A percentile compares a stretch with the other conserved stretches of the same genome.
These are phyloP conservation scores for Callipepla squamata DNA, from an alignment of 2,113 vertebrate genomes.

Conservation along the genomic window DNA sequence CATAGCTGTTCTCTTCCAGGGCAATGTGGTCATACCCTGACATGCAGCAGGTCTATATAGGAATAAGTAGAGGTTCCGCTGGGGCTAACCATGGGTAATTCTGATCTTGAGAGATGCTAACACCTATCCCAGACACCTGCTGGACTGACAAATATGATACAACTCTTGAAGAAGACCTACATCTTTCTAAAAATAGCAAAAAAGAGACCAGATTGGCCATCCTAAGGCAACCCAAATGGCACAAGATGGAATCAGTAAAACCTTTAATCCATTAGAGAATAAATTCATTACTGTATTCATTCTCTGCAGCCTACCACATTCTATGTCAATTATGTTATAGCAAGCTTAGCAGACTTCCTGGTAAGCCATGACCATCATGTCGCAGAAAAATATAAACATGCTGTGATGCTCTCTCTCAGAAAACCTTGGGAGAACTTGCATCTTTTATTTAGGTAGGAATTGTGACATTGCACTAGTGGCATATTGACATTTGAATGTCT, in stretches of 20 bases:
- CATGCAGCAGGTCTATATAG: rapidly evolving
- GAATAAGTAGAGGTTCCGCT: rapidly evolving
- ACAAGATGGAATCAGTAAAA: neutral
- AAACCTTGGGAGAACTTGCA: neutral
- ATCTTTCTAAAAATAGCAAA: neutral
- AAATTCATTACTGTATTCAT: neutral
- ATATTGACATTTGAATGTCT: neutral
- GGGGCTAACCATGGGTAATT: neutral
- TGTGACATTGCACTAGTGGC: neutral
- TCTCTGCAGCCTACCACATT: neutral
- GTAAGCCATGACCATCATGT: neutral
- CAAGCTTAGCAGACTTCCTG: neutral
- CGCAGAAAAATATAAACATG: neutral
- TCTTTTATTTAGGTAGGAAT: neutral
- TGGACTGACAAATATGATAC: neutral
- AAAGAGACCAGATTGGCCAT: neutral
- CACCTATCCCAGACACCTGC: neutral
- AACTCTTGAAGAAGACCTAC: neutral
- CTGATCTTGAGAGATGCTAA: neutral
- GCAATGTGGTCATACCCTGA: neutral
- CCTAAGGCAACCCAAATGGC: neutral
- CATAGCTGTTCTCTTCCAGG: neutral
- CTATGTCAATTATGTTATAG: rapidly evolving
- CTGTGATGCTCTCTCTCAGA: neutral
- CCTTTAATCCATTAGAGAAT: neutral